These are phyloP conservation scores for Pyrgilauda ruficollis DNA, from an alignment of 2,113 vertebrate species.

Conservation along the genomic window DNA sequence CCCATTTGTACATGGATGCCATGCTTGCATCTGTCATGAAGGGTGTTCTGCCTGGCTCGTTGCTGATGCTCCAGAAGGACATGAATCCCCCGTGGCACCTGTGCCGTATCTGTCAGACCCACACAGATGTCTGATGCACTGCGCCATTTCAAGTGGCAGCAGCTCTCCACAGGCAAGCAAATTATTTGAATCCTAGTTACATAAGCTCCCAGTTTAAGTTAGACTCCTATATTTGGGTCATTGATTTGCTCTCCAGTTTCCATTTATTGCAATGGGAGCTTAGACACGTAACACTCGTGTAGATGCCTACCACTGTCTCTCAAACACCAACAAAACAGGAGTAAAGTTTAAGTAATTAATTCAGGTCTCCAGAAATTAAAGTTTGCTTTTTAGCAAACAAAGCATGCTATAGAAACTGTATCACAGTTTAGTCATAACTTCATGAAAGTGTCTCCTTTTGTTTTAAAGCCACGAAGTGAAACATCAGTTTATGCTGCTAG, in stretches of 20 bases:
- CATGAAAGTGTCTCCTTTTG: neutral
- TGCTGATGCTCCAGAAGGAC: neutral
- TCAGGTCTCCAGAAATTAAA: neutral
- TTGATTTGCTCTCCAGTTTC: neutral
- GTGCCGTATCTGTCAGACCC: slow-evolving; percentile 29
- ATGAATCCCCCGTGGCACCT: neutral
- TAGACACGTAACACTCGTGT: neutral
- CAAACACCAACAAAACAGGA: neutral
- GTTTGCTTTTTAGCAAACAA: neutral
- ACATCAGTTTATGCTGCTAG: neutral
- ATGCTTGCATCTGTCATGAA: neutral
- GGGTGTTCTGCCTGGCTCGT: neutral
- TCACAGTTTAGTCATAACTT: neutral
- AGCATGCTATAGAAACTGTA: neutral
- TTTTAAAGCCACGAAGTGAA: neutral
- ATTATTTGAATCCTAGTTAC: neutral
- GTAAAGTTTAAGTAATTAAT: neutral
- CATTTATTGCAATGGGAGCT: neutral
- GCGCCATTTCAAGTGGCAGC: slow-evolving; percentile 31
- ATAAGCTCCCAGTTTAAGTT: slow-evolving; percentile 34
- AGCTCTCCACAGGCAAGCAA: neutral
- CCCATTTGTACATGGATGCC: neutral
- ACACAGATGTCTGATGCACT: slow-evolving; percentile 19
- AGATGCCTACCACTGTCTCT: neutral
- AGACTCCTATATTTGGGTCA: slow-evolving; percentile 3